These are phyloP conservation scores for Taphrorychus bicolor DNA, from an alignment of 2,888 invertebrate genomes.

Conservation along the genomic window DNA sequence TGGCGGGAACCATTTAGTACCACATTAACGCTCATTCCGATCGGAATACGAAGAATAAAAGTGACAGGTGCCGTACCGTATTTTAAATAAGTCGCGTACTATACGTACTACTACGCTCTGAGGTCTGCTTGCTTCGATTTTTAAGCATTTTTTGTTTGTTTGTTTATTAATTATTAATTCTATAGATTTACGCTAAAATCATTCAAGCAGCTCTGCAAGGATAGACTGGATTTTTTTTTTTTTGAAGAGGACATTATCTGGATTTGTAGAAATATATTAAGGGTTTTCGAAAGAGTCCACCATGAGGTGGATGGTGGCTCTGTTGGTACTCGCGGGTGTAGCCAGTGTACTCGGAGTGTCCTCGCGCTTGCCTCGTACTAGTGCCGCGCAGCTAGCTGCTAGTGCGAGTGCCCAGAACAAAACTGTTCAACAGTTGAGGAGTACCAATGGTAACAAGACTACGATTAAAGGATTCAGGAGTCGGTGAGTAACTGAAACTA, in stretches of 20 bases:
- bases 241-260: background rate
- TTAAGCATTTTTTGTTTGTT: too few relatives aligned
- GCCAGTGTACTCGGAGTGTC: slow-evolving; percentile 51
- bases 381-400: slow-evolving; percentile 65
- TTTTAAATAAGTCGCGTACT: background rate
- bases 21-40: slow-evolving; percentile 56
- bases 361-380: slow-evolving; percentile 66
- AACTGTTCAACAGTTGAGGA: slow-evolving; percentile 53
- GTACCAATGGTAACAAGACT: slow-evolving; percentile 14
- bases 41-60: slow-evolving; percentile 31
- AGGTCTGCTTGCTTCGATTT: background rate
- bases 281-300: slow-evolving; percentile 46
- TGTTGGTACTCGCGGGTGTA: slow-evolving; percentile 46
- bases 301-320: slow-evolving; percentile 42
- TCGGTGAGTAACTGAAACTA: slow-evolving; percentile 5
- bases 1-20: slow-evolving; percentile 55
- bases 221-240: slow-evolving; percentile 8
- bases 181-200: too few relatives aligned
- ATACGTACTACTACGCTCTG: background rate
- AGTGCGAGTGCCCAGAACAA: slow-evolving; percentile 58
- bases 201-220: too few relatives aligned
- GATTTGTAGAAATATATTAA: slow-evolving; percentile 45
- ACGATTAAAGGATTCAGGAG: background rate
- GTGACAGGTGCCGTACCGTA: slow-evolving; percentile 42
- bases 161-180: too few relatives aligned